phyloP scores from a whole-genome alignment of 1,140 invertebrate species.

The Mya arenaria region DNA sequence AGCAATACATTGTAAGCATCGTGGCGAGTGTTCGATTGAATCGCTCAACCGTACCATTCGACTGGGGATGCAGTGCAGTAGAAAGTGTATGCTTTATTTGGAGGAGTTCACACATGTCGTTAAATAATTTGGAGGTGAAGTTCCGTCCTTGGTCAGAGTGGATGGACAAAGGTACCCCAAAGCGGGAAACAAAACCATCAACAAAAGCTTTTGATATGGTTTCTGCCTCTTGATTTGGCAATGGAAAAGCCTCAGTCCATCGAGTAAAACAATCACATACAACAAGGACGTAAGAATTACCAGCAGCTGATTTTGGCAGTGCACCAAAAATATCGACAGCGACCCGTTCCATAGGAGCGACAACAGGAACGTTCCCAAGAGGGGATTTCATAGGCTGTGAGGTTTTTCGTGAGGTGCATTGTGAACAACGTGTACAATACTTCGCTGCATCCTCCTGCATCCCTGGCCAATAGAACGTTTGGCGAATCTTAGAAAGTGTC shows the following conservation, averaged over 20 bases:
- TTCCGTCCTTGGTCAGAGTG: conserved; percentile 16
- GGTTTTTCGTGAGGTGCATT: too few species aligned
- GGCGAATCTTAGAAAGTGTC: neutral
- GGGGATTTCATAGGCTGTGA: too few species aligned
- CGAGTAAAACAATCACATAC: conserved; percentile 9
- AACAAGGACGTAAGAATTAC: conserved; percentile 18
- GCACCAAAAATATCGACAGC: conserved; percentile 12
- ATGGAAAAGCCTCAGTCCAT: conserved; percentile 21
- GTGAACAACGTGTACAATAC: too few species aligned
- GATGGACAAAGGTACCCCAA: conserved; percentile 2
- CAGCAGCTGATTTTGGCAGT: conserved; percentile 5
- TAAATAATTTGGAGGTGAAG: conserved; percentile 15
- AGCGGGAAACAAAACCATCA: conserved; percentile 1
- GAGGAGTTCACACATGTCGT: conserved; percentile 13
- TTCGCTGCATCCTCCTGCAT: neutral
- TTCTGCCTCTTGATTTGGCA: neutral
- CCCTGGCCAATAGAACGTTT: neutral
- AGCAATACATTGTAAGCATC: conserved; percentile 1
- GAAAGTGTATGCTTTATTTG: conserved; percentile 15
- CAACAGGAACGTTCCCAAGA: neutral
- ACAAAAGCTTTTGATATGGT: conserved; percentile 7
- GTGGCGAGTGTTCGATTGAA: conserved; percentile 10
- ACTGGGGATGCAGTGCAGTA: neutral
- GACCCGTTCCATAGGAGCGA: conserved; percentile 22
- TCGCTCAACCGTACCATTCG: conserved; percentile 1